A percentile compares a stretch with the other conserved stretches of the same genome.
These are phyloP conservation scores for Epicampocera succincta DNA, from an alignment of 2,888 invertebrate genomes.

Conservation along the genomic window DNA sequence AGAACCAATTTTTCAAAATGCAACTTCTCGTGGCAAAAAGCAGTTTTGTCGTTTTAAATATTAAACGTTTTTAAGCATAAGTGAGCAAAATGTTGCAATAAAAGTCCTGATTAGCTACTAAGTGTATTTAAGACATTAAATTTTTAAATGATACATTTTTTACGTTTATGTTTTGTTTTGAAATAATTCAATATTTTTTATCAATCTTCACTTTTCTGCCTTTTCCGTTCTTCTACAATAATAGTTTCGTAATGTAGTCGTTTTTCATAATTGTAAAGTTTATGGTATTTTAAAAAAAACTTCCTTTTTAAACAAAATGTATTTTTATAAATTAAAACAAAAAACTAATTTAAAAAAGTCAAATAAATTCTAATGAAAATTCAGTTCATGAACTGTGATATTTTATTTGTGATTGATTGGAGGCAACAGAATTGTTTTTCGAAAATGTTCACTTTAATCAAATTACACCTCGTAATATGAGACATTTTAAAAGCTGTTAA, in stretches of 20 bases:
- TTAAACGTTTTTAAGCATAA: slow-evolving; percentile 65
- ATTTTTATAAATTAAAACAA: slow-evolving; percentile 68
- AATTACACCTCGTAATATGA: too few species aligned
- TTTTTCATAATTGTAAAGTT: slow-evolving; percentile 62
- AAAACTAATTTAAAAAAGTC: slow-evolving; percentile 58
- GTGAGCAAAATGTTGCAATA: slow-evolving; percentile 68
- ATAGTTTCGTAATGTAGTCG: slow-evolving; percentile 47
- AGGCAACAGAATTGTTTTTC: too few species aligned
- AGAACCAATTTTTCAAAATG: slow-evolving; percentile 46
- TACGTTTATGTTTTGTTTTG: slow-evolving; percentile 63
- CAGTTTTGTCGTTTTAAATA: slow-evolving; percentile 57
- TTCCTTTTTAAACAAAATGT: slow-evolving; percentile 65
- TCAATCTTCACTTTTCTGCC: slow-evolving; percentile 27
- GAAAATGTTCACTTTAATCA: too few species aligned
- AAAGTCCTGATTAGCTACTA: slow-evolving; percentile 73
- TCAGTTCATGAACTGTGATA: too few species aligned
- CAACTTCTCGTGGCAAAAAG: slow-evolving; percentile 47
- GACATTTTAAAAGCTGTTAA: too few species aligned
- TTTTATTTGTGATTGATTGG: too few species aligned
- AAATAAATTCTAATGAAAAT: slow-evolving; percentile 60
- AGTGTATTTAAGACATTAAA: slow-evolving; percentile 72
- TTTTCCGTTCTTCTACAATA: slow-evolving; percentile 25
- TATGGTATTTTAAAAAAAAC: slow-evolving; percentile 65
- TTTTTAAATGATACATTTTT: slow-evolving; percentile 57
- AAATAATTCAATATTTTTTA: slow-evolving; percentile 45